Evolutionary conservation across 2,797 vertebrate genomes (phyloP).

Genomic region (Pogoniulus pusillus): DNA sequence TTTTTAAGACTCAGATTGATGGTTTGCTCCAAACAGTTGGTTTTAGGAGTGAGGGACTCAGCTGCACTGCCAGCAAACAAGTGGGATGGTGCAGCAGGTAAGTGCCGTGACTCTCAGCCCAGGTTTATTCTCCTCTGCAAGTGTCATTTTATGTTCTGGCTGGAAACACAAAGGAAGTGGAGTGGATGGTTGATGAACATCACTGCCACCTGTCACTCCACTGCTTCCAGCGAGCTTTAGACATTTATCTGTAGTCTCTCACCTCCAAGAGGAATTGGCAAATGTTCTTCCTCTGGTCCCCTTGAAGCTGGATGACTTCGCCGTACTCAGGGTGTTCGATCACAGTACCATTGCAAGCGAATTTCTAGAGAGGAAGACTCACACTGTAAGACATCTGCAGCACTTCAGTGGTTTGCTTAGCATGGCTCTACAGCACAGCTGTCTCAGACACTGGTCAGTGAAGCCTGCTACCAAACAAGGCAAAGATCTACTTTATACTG

Average conservation of each 20-base stretch:
- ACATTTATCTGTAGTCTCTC: constrained; percentile 16
- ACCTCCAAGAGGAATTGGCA: constrained; percentile 86
- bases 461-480: neutral
- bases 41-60: neutral
- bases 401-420: neutral
- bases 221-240: neutral
- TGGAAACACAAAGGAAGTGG: neutral
- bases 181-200: neutral
- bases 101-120: neutral
- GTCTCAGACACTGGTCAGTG: neutral
- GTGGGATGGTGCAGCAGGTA: neutral
- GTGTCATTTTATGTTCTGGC: neutral
- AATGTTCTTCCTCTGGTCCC: constrained; percentile 84
- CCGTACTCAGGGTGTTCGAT: constrained; percentile 86
- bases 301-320: constrained; percentile 86
- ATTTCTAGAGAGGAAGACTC: constrained; percentile 75
- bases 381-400: neutral
- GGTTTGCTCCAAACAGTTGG: neutral
- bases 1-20: neutral
- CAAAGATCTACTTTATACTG: neutral
- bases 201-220: neutral
- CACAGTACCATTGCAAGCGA: constrained; percentile 86
- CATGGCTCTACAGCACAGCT: neutral
- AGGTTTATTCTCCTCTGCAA: neutral
- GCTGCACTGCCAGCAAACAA: neutral